These are phyloP conservation scores for Urocolius indicus DNA, from an alignment of 2,113 vertebrate species.

Conservation along the genomic window DNA sequence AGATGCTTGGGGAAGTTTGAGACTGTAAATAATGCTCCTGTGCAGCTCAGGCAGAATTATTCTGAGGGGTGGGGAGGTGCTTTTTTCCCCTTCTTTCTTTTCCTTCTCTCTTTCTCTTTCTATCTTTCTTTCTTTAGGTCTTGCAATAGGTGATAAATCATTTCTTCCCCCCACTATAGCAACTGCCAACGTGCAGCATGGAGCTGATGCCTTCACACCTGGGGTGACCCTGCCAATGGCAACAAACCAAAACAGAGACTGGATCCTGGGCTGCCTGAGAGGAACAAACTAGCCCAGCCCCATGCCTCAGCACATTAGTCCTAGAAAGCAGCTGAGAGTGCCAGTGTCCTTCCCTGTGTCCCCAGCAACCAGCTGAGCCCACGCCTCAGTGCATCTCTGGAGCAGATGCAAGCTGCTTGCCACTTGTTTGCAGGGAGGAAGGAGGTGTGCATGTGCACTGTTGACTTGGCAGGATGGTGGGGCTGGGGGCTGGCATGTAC, in stretches of 20 bases:
- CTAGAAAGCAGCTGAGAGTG: background rate
- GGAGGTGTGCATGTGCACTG: rapidly evolving
- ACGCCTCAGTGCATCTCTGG: rapidly evolving
- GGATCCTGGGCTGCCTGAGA: background rate
- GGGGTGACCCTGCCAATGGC: conserved; percentile 14
- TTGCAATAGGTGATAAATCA: conserved; percentile 44
- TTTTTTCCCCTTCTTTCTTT: no score
- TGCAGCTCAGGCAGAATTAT: background rate
- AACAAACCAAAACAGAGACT: background rate
- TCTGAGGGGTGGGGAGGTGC: background rate
- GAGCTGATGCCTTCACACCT: background rate
- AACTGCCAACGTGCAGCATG: background rate
- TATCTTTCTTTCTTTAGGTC: conserved; percentile 16
- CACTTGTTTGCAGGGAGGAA: background rate
- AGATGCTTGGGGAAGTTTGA: background rate
- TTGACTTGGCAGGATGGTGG: background rate
- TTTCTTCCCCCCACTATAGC: background rate
- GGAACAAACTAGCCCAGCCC: background rate
- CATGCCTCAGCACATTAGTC: background rate
- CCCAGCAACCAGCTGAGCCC: background rate
- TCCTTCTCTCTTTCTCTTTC: background rate
- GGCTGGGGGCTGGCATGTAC: background rate
- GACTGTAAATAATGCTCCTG: conserved; percentile 53
- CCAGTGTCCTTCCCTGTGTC: rapidly evolving
- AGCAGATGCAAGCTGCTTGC: background rate